Conservation (phyloP, 2,888 invertebrate genomes). For the Tipula lateralis region DNA sequence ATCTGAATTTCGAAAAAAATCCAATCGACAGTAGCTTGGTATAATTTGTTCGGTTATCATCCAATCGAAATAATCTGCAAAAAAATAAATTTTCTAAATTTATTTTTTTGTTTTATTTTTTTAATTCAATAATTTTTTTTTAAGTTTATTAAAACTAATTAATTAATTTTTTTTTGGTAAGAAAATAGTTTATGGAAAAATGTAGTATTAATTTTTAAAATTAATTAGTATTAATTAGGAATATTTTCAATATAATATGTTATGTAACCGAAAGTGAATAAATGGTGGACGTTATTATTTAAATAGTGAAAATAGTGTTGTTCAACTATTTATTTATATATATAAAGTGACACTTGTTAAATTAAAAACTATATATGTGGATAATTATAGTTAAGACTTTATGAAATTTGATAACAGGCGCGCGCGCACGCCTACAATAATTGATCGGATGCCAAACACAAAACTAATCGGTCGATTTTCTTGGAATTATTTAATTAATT, state of each 20-base stretch:
- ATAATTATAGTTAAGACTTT: not conserved
- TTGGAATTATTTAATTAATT: not conserved
- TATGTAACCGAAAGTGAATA: not conserved
- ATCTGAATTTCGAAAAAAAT: not conserved
- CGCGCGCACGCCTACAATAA: not conserved
- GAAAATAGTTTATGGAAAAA: not conserved
- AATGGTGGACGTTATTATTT: not conserved
- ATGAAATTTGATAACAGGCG: not conserved
- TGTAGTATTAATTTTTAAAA: not conserved
- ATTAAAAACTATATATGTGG: not conserved
- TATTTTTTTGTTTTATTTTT: not conserved
- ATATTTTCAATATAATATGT: not conserved
- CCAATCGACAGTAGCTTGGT: slow-evolving; percentile 27
- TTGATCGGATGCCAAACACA: not conserved
- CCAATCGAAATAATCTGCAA: not conserved
- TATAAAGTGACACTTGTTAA: slow-evolving; percentile 3
- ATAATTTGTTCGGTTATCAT: slow-evolving; percentile 26
- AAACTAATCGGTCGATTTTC: not conserved
- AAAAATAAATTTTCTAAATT: not conserved
- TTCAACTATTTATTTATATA: not conserved
- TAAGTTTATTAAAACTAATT: not conserved
- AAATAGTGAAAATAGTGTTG: not conserved
- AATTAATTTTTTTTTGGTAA: not conserved
- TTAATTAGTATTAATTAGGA: not conserved
- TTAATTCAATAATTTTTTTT: not conserved